These are phyloP conservation scores for Kobus ellipsiprymnus DNA, from an alignment of 2,113 vertebrate genomes.

Conservation along the genomic window DNA sequence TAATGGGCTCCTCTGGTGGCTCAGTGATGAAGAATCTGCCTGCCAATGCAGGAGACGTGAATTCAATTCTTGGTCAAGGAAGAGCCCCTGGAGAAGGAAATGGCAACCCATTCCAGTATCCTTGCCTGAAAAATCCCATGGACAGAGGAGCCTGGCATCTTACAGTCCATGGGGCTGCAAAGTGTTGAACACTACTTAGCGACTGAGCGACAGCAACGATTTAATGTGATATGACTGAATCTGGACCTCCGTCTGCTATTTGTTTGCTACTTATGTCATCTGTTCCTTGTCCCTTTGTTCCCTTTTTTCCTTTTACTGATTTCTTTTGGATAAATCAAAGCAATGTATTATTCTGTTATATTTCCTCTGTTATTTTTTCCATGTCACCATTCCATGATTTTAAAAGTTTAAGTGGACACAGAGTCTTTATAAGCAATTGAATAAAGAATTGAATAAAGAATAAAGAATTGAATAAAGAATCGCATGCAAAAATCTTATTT, in stretches of 20 bases:
- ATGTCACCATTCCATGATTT: background rate
- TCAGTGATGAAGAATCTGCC: background rate
- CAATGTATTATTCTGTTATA: background rate
- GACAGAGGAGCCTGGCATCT: background rate
- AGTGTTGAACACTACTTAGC: background rate
- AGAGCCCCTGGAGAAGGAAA: background rate
- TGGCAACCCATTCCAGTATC: background rate
- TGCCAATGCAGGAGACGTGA: background rate
- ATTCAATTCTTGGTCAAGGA: background rate
- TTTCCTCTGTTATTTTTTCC: background rate
- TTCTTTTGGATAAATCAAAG: background rate
- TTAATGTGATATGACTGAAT: background rate
- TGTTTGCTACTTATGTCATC: background rate
- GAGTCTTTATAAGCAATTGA: background rate
- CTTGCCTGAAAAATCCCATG: background rate
- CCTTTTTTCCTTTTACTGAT: background rate
- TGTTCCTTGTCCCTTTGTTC: background rate
- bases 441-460: no score
- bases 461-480: background rate
- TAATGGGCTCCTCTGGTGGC: background rate
- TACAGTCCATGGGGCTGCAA: background rate
- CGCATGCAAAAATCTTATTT: background rate
- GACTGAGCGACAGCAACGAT: background rate
- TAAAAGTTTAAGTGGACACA: background rate
- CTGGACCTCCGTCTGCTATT: background rate